Conservation (phyloP, 1,140 invertebrate species). For the Formica exsecta region DNA sequence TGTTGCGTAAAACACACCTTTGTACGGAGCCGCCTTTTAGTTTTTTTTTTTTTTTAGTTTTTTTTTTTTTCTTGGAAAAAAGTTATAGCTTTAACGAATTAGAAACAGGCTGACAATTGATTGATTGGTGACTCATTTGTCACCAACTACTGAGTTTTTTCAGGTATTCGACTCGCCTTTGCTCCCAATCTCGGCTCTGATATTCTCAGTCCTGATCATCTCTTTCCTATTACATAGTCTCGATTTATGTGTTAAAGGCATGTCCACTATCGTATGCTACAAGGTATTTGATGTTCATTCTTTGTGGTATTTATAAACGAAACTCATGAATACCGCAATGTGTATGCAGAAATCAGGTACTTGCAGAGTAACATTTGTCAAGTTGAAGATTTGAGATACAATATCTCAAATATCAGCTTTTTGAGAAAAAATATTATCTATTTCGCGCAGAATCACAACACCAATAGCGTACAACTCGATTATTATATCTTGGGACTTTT, state of each 20-base stretch:
- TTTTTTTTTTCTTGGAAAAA: conserved; percentile 66
- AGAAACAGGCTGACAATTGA: conserved; percentile 68
- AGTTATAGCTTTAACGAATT: conserved; percentile 70
- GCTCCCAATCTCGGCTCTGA: conserved; percentile 51
- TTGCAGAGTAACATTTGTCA: conserved; percentile 50
- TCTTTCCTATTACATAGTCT: conserved; percentile 7
- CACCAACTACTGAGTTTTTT: conserved; percentile 69
- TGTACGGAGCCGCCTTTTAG: conserved; percentile 70
- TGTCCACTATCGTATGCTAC: conserved; percentile 65
- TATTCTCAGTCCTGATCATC: conserved; percentile 30
- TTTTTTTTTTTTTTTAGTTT: conserved; percentile 45
- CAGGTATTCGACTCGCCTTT: conserved; percentile 67
- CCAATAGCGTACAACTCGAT: background rate
- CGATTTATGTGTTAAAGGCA: conserved; percentile 72
- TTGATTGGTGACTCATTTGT: conserved; percentile 66
- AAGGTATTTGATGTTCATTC: conserved; percentile 74
- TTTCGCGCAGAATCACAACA: background rate
- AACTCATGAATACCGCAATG: conserved; percentile 18
- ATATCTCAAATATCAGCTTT: background rate
- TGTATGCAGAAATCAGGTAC: conserved; percentile 47
- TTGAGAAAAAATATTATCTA: background rate
- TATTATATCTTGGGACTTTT: background rate
- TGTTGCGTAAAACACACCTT: conserved; percentile 67
- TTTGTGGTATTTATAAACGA: conserved; percentile 46
- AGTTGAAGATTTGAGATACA: conserved; percentile 4